These are phyloP conservation scores for Agelastica alni DNA, from an alignment of 2,888 invertebrate genomes.

Conservation along the genomic window DNA sequence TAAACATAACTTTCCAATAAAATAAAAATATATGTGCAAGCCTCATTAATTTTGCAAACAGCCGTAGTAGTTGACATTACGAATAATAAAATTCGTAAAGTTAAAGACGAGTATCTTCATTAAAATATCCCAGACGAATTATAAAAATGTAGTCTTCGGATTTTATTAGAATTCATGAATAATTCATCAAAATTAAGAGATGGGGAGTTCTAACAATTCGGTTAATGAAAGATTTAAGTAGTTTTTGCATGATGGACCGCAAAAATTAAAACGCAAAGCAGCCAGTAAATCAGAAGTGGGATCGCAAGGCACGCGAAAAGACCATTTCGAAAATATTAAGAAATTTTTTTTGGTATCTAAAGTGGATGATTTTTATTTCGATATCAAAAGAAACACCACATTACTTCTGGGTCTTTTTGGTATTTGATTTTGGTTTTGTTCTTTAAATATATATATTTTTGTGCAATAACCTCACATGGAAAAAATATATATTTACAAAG, in stretches of 20 bases:
- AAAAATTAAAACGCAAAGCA: constrained; percentile 40
- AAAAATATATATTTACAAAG: too few species aligned
- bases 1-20: too few species aligned
- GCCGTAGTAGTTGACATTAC: constrained; percentile 14
- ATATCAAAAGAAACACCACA: too few species aligned
- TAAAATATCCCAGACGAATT: constrained; percentile 35
- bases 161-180: constrained; percentile 39
- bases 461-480: not conserved
- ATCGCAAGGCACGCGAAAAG: not conserved
- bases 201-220: constrained; percentile 42
- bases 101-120: constrained; percentile 27
- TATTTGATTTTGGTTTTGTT: not conserved
- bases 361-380: too few species aligned
- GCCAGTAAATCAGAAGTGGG: constrained; percentile 27
- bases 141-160: constrained; percentile 39
- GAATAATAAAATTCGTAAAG: constrained; percentile 19
- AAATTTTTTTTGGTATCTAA: too few species aligned
- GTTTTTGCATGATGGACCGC: constrained; percentile 38
- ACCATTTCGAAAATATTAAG: not conserved
- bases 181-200: constrained; percentile 43
- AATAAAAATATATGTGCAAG: constrained; percentile 15
- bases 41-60: constrained; percentile 22
- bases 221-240: constrained; percentile 45
- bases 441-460: not conserved
- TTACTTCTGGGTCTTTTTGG: too few species aligned